Percentiles rank a stretch among this genome's conserved stretches.
These are phyloP conservation scores for Olivierus martensii DNA, from an alignment of 1,140 invertebrate species.

Conservation along the genomic window DNA sequence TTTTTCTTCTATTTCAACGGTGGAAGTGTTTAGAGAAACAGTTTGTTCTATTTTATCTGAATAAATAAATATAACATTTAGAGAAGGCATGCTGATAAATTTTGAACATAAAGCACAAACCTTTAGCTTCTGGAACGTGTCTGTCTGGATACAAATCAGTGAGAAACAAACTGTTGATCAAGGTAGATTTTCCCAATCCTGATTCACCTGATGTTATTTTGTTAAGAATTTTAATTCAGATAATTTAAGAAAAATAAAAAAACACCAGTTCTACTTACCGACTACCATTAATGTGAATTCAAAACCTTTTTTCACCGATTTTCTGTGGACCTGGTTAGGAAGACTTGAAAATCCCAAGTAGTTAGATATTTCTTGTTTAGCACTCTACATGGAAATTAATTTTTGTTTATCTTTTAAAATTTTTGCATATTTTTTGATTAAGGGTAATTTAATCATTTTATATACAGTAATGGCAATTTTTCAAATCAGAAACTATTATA, in stretches of 20 bases:
- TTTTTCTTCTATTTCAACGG: conserved; percentile 83
- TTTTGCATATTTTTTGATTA: too few species aligned
- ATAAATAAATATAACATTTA: too few species aligned
- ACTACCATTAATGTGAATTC: conserved; percentile 99
- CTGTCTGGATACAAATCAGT: conserved; percentile 85
- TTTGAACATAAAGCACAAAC: conserved; percentile 33
- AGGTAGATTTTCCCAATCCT: conserved; percentile 91
- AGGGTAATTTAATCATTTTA: too few species aligned
- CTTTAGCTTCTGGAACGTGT: conserved; percentile 66
- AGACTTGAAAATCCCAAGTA: conserved; percentile 89
- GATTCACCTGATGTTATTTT: conserved; percentile 63
- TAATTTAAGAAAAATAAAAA: too few species aligned
- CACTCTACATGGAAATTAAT: too few species aligned
- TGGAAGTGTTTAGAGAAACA: conserved; percentile 75
- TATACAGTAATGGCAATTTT: too few species aligned
- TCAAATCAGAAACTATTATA: too few species aligned
- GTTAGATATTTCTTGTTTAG: conserved; percentile 28
- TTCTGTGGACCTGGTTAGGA: conserved; percentile 95
- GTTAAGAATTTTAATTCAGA: too few species aligned
- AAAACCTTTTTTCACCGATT: conserved; percentile 96
- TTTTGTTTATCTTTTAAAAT: too few species aligned
- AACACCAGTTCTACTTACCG: conserved; percentile 46
- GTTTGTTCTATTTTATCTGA: conserved; percentile 54
- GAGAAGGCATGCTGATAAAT: too few species aligned
- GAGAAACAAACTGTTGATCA: conserved; percentile 91